Evolutionary conservation across 2,113 vertebrate species (phyloP).

Genomic region (Notarius lentiginosus): DNA sequence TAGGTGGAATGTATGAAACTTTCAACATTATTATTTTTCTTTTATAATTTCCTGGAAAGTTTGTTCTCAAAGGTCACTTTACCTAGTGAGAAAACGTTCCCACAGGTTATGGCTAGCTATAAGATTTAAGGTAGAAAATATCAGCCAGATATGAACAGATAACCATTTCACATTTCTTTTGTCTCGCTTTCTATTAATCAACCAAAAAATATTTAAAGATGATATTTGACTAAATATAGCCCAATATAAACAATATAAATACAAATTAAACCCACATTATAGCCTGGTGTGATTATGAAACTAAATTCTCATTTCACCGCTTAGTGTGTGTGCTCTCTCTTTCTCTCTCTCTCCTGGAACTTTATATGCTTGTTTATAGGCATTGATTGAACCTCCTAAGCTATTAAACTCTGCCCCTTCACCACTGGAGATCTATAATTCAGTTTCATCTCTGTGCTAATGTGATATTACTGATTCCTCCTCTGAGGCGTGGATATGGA

Average conservation of each 20-base stretch:
- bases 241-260: not conserved
- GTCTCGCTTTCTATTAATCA: not conserved
- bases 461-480: constrained; percentile 69
- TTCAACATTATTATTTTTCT: not conserved
- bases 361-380: constrained; percentile 69
- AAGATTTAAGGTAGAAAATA: not conserved
- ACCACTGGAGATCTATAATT: constrained; percentile 56
- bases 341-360: constrained; percentile 41
- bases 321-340: not conserved
- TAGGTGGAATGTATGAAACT: not conserved
- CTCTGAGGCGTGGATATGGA: constrained; percentile 36
- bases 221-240: not conserved
- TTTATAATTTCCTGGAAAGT: not conserved
- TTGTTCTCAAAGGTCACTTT: not conserved
- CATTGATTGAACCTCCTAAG: constrained; percentile 71
- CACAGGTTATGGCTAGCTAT: not conserved
- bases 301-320: not conserved
- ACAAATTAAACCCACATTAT: not conserved
- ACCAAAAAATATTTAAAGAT: not conserved
- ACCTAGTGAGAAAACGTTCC: not conserved
- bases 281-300: not conserved
- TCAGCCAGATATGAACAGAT: not conserved
- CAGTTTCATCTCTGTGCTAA: constrained; percentile 65
- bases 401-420: constrained; percentile 57
- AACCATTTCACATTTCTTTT: not conserved